Conservation (phyloP, 2,797 vertebrate species). For the Pygocentrus nattereri region DNA sequence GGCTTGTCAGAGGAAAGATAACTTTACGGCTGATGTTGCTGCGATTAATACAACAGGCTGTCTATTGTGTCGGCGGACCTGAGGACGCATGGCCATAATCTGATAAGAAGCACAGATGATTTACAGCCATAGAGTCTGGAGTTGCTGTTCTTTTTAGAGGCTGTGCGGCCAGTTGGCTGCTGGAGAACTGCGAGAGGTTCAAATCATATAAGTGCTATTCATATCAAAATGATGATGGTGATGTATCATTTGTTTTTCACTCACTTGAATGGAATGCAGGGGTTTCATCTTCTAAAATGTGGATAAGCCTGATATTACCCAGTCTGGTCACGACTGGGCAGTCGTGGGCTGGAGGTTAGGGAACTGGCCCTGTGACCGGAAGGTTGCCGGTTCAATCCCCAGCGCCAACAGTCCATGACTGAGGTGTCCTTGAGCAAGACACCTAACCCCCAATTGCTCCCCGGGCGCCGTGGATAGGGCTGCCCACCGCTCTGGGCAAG, state of each 20-base stretch:
- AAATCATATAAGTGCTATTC: not conserved
- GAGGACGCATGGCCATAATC: conserved; percentile 31
- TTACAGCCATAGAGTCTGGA: conserved; percentile 46
- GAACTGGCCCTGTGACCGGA: too few species aligned
- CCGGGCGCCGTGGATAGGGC: too few species aligned
- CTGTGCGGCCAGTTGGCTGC: conserved; percentile 19
- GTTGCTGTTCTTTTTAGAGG: conserved; percentile 40
- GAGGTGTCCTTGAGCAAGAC: too few species aligned
- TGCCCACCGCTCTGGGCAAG: too few species aligned
- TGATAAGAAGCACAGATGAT: conserved; percentile 51
- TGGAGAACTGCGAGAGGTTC: not conserved
- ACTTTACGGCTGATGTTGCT: conserved; percentile 16
- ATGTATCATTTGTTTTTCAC: not conserved
- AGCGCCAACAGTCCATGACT: too few species aligned
- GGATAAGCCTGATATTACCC: not conserved
- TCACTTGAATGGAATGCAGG: not conserved
- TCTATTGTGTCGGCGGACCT: conserved; percentile 16
- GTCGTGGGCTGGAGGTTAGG: too few species aligned
- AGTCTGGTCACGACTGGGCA: too few species aligned
- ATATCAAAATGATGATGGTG: not conserved
- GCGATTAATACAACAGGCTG: conserved; percentile 14
- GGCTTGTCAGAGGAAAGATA: conserved; percentile 20
- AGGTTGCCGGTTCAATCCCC: too few species aligned
- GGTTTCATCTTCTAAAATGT: not conserved
- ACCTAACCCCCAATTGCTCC: too few species aligned